A percentile compares a stretch with the other conserved stretches of the same genome.
phyloP scores from a whole-genome alignment of 2,797 vertebrate species.

The Molossus molossus region DNA sequence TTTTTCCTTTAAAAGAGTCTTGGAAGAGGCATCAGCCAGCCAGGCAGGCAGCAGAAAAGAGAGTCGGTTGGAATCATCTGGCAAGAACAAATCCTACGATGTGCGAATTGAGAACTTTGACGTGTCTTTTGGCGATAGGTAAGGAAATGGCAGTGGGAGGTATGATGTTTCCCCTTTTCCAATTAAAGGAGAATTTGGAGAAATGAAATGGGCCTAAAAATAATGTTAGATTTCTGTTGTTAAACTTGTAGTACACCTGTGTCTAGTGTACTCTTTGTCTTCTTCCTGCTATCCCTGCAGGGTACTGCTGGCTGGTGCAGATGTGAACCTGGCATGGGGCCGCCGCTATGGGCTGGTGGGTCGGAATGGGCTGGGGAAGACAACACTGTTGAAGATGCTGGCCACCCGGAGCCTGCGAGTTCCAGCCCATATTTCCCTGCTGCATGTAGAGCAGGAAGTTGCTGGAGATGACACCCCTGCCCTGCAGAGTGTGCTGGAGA shows the following conservation, averaged over 20 bases:
- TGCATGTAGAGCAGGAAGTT: slow-evolving; percentile 99
- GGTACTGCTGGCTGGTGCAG: slow-evolving; percentile 95
- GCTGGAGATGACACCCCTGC: slow-evolving; percentile 95
- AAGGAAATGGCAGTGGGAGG: slow-evolving; percentile 70
- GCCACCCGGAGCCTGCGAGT: slow-evolving; percentile 95
- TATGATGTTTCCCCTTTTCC: not conserved
- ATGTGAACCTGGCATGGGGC: slow-evolving; percentile 94
- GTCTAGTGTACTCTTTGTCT: not conserved
- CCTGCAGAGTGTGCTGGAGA: slow-evolving; percentile 96
- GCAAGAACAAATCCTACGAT: slow-evolving; percentile 98
- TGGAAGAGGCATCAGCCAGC: slow-evolving; percentile 98
- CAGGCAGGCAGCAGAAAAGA: slow-evolving; percentile 98
- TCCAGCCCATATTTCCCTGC: slow-evolving; percentile 96
- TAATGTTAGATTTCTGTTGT: not conserved
- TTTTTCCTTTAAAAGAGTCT: slow-evolving; percentile 90
- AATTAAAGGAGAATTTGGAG: slow-evolving; percentile 3
- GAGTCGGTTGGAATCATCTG: slow-evolving; percentile 95
- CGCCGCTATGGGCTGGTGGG: slow-evolving; percentile 97
- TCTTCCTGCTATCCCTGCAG: slow-evolving; percentile 85
- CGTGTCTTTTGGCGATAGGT: slow-evolving; percentile 98
- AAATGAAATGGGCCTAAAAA: not conserved
- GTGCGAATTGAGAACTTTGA: slow-evolving; percentile 99
- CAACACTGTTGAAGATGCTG: slow-evolving; percentile 97
- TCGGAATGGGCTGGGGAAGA: slow-evolving; percentile 97
- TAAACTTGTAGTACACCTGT: not conserved